A percentile compares a stretch with the other conserved stretches of the same genome.
Conservation (phyloP, 1,140 invertebrate genomes). For the Homalodisca vitripennis region DNA sequence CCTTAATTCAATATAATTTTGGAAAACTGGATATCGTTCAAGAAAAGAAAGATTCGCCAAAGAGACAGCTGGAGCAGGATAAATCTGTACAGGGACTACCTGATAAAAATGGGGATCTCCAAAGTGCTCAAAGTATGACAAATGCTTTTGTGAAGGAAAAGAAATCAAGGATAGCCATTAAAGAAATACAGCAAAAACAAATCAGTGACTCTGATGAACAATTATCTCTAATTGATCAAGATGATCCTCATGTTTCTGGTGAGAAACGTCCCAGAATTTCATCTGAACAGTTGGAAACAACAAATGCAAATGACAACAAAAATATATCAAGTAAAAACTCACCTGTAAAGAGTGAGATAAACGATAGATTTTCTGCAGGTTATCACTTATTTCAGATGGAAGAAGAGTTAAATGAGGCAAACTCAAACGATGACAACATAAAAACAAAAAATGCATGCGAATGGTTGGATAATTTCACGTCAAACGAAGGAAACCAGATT, state of each 20-base stretch:
- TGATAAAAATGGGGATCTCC: no score
- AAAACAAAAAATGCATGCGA: not conserved
- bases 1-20: conserved; percentile 11
- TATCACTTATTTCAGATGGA: not conserved
- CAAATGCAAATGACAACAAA: not conserved
- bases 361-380: not conserved
- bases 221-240: not conserved
- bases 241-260: not conserved
- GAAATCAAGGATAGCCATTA: conserved; percentile 22
- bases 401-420: not conserved
- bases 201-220: not conserved
- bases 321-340: no score
- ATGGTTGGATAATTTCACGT: not conserved
- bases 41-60: not conserved
- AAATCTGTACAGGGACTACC: no score
- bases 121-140: no score
- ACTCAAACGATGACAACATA: not conserved
- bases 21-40: conserved; percentile 14
- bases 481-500: not conserved
- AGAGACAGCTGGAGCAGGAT: no score
- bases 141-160: not conserved
- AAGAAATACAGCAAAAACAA: not conserved
- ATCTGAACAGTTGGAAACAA: not conserved
- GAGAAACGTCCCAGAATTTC: not conserved
- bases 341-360: not conserved